Base-by-base conservation (phyloP, 2,797 vertebrate species). In the Sibirionetta formosa region DNA sequence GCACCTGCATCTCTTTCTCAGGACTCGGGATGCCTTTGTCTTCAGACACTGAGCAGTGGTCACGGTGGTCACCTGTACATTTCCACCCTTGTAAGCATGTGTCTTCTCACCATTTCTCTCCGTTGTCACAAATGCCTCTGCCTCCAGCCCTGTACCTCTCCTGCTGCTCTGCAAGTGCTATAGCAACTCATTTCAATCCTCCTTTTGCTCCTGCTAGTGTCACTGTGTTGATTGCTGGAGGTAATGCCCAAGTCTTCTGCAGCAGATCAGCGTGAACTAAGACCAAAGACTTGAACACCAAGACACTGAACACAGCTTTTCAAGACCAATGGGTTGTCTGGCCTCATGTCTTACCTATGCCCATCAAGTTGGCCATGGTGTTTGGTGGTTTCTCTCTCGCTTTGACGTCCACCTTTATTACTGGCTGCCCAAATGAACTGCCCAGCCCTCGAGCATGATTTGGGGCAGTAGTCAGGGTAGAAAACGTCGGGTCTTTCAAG, bases 151-250 rank as follows among this genome's bases (percentile, higher is more conserved):
- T 68, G 20, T 57, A 31, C 35, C 26, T 27, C 14, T 64, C 54
- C 40, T 3, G 2, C 60, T 90, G 53, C 46, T 65, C 48, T 91
- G 38, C 75, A 61, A 9, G 36, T 73, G 23, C 29, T 69, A 50
- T 57, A 82, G 60, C 18, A 80, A 15, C 50, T 91, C 46, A 20
- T 16, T 85, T 85, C 72, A 15, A 68, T 89, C 23, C 24, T 78
- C 8, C 44, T 88, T 70, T 91, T 24, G 5, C 20, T 72, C 36
- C 29, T 42, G 46, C 54, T 22, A 22, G 0, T 26, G 20, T 40
- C 51, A 71, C 56, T 36, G 19, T 31, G 19, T 7, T 10, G 46
- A 27, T 57, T 80, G 33, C 77, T 77, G 77, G 65, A 77, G 29
- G 35, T 23, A n/a, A 7, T 4, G 1, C 27, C 40, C 29, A 10